Base-by-base conservation (phyloP, 37 sponge, comb jelly and placozoan species). In the Corticium candelabrum region DNA sequence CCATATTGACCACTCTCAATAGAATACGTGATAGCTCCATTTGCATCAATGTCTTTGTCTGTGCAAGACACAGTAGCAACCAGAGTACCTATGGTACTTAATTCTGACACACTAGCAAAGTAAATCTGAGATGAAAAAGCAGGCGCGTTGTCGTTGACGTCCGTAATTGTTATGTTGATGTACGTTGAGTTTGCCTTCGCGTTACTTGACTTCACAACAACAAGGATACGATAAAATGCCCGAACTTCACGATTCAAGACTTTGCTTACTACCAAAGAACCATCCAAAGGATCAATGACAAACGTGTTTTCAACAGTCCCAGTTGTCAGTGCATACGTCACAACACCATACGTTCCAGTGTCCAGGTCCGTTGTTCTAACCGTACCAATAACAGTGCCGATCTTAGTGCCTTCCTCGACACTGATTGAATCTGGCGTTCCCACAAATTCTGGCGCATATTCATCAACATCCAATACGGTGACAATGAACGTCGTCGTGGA, bases 101-200 rank as follows among this genome's bases (percentile, higher is more conserved):
- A 67, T 31, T 77, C 90, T 29, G 81, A 37, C 1, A 85, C 67
- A 33, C 68, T 50, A 2, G 40, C 78, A 43, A 74, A 80, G 75
- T 83, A 80, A 1, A 33, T n/a, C n/a, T 56, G 74, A 37, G 32
- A 1, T 30, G 37, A 34, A 82, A 78, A 85, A 1, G 33, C 21
- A 35, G 90, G 90, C 34, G 77, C 32, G 40, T 87, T 82, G 68
- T 91, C 88, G 79, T 91, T 91, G 56, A 84, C 75, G 62, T 91
- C 85, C 1, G 70, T 75, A 37, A 90, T 27, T 2, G 67, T 43
- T 4, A 87, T 40, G 11, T 50, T 81, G 35, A 90, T 67, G 5
- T 43, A 1, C 3, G 33, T 34, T 15, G 74, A n/a, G n/a, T n/a
- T n/a, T n/a, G n/a, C n/a, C n/a, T n/a, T n/a, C n/a, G n/a, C n/a